Evolutionary conservation across 2,888 invertebrate genomes (phyloP), one percentile per base, ranked within the genome.

Genomic region (Lasioglossum marginatum): DNA sequence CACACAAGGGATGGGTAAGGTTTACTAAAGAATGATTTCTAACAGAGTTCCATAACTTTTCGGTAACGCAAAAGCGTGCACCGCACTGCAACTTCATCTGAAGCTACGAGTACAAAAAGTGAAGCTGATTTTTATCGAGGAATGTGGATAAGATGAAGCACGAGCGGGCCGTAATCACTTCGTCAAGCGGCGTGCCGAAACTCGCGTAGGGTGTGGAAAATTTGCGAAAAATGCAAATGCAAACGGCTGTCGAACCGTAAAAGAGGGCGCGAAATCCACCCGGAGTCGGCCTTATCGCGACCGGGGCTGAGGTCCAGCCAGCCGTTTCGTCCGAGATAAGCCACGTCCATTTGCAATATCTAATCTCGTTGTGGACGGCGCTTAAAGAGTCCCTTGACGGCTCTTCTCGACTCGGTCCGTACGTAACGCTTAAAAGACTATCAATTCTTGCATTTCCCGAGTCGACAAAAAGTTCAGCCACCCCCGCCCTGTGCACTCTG

Each of bases 331-430:
- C 71, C 81, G 81, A 91, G 91, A 93, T 93, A 92, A 90, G 90
- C 91, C 88, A 77, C 89, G 89, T 91, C 90, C 92, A 91, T 92
- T 93, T 90, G 90, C 92, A 91, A 92, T 92, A 93, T 93, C 93
- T 93, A 92, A 93, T 93, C 92, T 93, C 82, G 82, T 88, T 83
- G 91, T 87, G 83, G 82, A 89, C 83, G 85, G 14, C 68, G 72
- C 84, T 83, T 87, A 84, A 89, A 90, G 83, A 88, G 79, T 84
- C 86, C 86, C 85, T 57, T 57, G 85, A 78, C 82, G 83, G 72
- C 81, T 70, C 78, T 89, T 86, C 77, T 71, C 81, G 68, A 19
- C 79, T 81, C 80, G 34, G 48, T 77, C 48, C 70, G 71, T 52
- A 37, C 71, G 71, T 81, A 74, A 60, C n/a, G 37, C 68, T 37